Evolutionary conservation across 2,888 invertebrate genomes (phyloP), one percentile per base, ranked within the genome.

Genomic region (Mechanitis mazaeus): DNA sequence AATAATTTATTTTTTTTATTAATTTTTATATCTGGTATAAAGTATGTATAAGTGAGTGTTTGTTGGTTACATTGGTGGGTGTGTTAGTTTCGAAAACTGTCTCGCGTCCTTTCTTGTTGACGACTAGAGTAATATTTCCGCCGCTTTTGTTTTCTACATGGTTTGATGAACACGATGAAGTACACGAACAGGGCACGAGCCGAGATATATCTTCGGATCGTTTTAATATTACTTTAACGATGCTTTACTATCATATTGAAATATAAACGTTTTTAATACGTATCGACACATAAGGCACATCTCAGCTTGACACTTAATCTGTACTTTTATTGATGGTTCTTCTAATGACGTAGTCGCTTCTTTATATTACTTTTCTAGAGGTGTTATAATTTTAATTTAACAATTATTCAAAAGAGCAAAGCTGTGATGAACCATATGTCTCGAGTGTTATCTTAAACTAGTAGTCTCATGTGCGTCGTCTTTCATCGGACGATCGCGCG

Each of bases 71-170:
- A 31, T 45, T 50, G 63, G 55, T 56, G 45, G 46, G 9, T 47
- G 61, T 35, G 56, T 55, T 53, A 57, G 58, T 68, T 75, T 78
- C 77, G 78, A 79, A 83, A 83, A 83, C 84, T 85, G 81, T 82
- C 80, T 79, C 75, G 75, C 68, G 68, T 75, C 71, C 72, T 83
- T 84, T 86, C 88, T 87, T 87, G 86, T 84, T 81, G 81, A 75
- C 76, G 82, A 88, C 89, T 89, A 87, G 75, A 80, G 79, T 78
- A 80, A 81, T 81, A 78, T 83, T 79, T 84, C 85, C 85, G 83
- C 77, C 76, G 85, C 84, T 84, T 86, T 89, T 90, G 88, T 90
- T 85, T 85, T 81, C 71, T 81, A 68, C 84, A 88, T 76, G 88
- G 75, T 86, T 86, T 85, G 86, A 67, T 87, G 85, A 81, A 66